Evolutionary conservation across 2,797 vertebrate species (phyloP), one percentile per base, ranked within the genome.

Genomic region (Falco biarmicus): DNA sequence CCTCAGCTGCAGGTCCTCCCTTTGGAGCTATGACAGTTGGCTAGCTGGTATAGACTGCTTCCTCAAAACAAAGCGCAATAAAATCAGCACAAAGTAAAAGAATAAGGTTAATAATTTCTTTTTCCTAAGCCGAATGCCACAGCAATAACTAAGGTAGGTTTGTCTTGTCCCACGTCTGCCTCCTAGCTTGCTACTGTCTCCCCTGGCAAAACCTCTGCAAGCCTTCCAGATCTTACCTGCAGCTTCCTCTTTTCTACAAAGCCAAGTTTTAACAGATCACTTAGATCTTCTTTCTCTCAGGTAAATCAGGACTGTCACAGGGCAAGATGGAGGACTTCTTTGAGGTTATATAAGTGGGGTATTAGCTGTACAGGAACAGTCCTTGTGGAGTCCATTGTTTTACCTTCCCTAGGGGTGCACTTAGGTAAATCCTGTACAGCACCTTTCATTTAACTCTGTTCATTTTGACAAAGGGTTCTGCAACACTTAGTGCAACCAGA

Each of bases 361-460:
- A 15, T 54, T 37, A 61, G 69, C 48, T 0, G 1, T 25, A 61
- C 2, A 3, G 51, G 32, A 57, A 31, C 0, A 1, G 22, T 76
- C 17, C 31, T 43, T 51, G 37, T 13, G 11, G 47, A 80, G 41
- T 34, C 37, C 34, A 21, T 39, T 59, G 25, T 29, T 89, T 71
- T 34, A 37, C 59, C 21, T 51, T 65, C 57, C 71, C 61, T 34
- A 31, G 31, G 32, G 21, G 18, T 41, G 41, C 66, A 22, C 47
- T 31, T 50, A 47, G 41, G 48, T 61, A 65, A 65, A 51, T 61
- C 63, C 31, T 66, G 41, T 29, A 51, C 41, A 65, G 57, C n/a
- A 5, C 57, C 63, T 53, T 70, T 71, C 59, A 37, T 71, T 61
- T 53, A 57, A 63, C 37, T 56, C 68, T 28, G 11, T 32, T 51